Percentiles rank a stretch among this genome's conserved stretches.
Evolutionary conservation across 30 jellyfish, hydroid and myxozoan genomes (phyloP).

Genomic region (Chrysaora quinquecirrha): DNA sequence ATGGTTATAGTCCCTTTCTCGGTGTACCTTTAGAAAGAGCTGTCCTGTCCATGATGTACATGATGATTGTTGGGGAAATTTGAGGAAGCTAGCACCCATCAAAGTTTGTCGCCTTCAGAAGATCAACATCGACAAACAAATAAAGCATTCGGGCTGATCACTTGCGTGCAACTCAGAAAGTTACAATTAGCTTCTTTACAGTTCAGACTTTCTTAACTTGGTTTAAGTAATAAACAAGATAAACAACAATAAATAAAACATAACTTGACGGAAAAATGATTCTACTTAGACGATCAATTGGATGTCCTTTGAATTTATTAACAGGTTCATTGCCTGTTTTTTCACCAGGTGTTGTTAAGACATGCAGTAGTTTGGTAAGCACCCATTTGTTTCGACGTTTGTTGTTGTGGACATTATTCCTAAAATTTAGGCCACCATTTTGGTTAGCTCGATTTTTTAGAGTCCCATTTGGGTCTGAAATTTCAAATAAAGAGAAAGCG

Average conservation of each 20-base stretch:
- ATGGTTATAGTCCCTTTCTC: no score
- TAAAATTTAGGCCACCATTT: not conserved
- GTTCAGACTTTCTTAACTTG: not conserved
- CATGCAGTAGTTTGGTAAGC: not conserved
- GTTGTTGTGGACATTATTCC: not conserved
- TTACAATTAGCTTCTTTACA: no score
- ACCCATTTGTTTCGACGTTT: not conserved
- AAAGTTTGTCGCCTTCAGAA: no score
- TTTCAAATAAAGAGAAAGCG: not conserved
- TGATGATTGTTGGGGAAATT: no score
- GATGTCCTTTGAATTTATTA: conserved; percentile 8
- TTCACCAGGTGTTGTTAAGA: not conserved
- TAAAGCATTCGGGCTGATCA: no score
- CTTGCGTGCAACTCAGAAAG: no score
- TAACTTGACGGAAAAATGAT: conserved; percentile 30
- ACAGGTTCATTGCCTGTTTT: not conserved
- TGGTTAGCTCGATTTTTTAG: not conserved
- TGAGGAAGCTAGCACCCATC: no score
- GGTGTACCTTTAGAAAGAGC: no score
- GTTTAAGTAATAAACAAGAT: not conserved
- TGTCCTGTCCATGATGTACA: no score
- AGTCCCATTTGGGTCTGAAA: not conserved
- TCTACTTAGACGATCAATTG: conserved; percentile 38
- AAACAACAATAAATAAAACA: conserved; percentile 2
- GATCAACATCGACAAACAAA: no score